These are phyloP conservation scores for Sebastes itinus DNA, from an alignment of 2,797 vertebrate genomes.

Conservation along the genomic window DNA sequence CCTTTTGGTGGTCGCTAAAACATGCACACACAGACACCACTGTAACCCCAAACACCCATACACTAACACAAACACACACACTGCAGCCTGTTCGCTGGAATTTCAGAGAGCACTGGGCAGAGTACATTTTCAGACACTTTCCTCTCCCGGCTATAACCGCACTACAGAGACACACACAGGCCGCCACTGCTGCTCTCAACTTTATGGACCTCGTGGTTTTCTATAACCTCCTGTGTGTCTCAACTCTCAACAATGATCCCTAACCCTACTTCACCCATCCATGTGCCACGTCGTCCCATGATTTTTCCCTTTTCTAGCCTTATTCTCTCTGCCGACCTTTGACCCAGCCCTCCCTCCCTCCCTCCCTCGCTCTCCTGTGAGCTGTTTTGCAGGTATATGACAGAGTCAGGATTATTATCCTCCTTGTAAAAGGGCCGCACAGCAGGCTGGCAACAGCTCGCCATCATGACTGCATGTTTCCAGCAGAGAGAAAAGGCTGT, in stretches of 20 bases:
- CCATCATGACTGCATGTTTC: conserved; percentile 75
- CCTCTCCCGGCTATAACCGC: conserved; percentile 49
- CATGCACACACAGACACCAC: conserved; percentile 65
- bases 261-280: conserved; percentile 22
- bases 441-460: conserved; percentile 59
- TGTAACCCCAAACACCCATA: conserved; percentile 62
- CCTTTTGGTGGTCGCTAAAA: conserved; percentile 76
- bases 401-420: conserved; percentile 74
- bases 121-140: conserved; percentile 60
- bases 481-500: conserved; percentile 65
- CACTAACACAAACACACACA: conserved; percentile 59
- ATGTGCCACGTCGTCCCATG: conserved; percentile 37
- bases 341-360: conserved; percentile 12
- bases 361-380: background rate
- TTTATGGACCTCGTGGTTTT: conserved; percentile 28
- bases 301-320: conserved; percentile 11
- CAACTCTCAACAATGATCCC: conserved; percentile 44
- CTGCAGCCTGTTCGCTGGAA: conserved; percentile 65
- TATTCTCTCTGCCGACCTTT: conserved; percentile 37
- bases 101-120: conserved; percentile 47
- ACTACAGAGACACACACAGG: conserved; percentile 52
- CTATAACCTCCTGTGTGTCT: conserved; percentile 39
- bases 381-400: conserved; percentile 65
- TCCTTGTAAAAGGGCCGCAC: conserved; percentile 65
- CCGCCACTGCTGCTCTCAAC: conserved; percentile 40